These are phyloP conservation scores for Gasterosteus nipponicus DNA, from an alignment of 2,113 vertebrate species.

Conservation along the genomic window DNA sequence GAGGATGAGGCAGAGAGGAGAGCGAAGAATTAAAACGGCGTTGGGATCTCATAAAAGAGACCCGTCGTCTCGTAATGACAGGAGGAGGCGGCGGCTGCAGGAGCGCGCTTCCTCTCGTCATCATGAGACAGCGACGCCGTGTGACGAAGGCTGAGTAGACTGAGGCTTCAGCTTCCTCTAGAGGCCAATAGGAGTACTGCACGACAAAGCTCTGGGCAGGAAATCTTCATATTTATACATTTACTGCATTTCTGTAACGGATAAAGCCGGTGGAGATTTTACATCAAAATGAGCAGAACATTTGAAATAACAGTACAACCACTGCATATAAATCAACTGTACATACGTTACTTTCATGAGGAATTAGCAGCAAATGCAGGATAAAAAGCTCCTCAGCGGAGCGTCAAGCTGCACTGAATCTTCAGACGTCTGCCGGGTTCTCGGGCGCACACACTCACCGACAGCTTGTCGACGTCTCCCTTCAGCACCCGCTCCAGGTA, in stretches of 20 bases:
- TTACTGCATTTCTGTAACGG: not conserved
- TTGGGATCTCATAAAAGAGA: not conserved
- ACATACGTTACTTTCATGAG: not conserved
- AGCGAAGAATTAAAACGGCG: not conserved
- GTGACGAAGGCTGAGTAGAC: not conserved
- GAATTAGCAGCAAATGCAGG: not conserved
- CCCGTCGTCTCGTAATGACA: conserved; percentile 22
- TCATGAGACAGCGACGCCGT: not conserved
- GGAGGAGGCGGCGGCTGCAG: not conserved
- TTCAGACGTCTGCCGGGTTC: not conserved
- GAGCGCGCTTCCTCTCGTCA: not conserved
- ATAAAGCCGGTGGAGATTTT: not conserved
- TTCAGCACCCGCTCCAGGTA: conserved; percentile 38
- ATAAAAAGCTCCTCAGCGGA: not conserved
- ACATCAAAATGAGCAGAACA: not conserved
- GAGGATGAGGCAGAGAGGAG: not conserved
- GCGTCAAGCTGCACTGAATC: not conserved
- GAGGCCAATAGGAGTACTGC: not conserved
- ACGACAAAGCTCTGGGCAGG: too few relatives aligned
- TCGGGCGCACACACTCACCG: conserved; percentile 4
- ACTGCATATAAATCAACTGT: not conserved
- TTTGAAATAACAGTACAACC: too few relatives aligned
- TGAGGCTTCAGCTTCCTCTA: not conserved
- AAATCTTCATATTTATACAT: not conserved
- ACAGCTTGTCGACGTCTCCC: conserved; percentile 26